Evolutionary conservation across 1,140 invertebrate genomes (phyloP), one percentile per base, ranked within the genome.

Genomic region (Drosophila watanabei): DNA sequence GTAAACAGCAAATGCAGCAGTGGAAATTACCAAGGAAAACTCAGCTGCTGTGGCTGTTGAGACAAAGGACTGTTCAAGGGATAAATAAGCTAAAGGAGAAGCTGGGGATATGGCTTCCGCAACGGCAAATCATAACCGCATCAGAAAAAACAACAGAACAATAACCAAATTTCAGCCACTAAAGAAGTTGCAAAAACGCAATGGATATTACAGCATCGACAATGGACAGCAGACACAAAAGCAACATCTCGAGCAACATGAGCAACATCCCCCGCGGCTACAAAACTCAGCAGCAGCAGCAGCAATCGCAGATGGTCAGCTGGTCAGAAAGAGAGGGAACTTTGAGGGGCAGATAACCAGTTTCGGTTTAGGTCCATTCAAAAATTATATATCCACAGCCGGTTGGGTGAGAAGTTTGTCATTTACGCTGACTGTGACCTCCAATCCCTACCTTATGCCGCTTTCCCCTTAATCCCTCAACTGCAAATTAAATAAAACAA

Each of bases 341-440:
- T 5, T 11, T 13, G 24, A 43, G 41, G 20, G 24, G 20, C 49
- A 61, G 58, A 52, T 89, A 88, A 89, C 84, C 81, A 86, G 85
- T 82, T 57, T 57, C n/a, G 20, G 35, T 57, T 85, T 85, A 37
- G 46, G 54, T n/a, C 33, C 46, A 46, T 56, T 59, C 37, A 51
- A 58, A 82, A 82, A 79, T 52, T 35, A 39, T 51, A 72, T 75
- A 68, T 45, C 57, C 68, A 78, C 41, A 87, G 84, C 84, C 84
- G 84, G 84, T 87, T 75, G 43, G 43, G 68, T 65, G 52, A 84
- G 84, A 75, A 71, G 85, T 54, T 78, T 68, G 73, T 80, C 69
- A 66, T 60, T 65, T 64, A 10, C 7, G 64, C 39, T 43, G 48
- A 45, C 48, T 71, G 32, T 71, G 68, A 71, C 68, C 68, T 63